Base-by-base conservation (phyloP, 2,888 invertebrate genomes). In the Desoria tigrina region DNA sequence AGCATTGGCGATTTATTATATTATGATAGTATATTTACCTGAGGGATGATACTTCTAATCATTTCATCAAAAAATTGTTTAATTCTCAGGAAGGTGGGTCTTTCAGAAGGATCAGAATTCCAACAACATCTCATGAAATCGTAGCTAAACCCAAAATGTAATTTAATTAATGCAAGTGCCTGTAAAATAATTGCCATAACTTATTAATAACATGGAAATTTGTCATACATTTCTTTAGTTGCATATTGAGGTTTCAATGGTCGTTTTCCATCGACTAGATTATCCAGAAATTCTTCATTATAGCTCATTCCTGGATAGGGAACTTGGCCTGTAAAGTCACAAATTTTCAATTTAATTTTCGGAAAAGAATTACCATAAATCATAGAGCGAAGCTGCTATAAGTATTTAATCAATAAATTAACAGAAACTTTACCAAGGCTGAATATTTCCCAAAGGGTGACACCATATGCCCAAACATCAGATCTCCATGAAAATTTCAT, bases 211-310 rank as follows among this genome's bases (percentile, higher is more conserved):
- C n/a, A n/a, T n/a, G n/a, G n/a, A n/a, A n/a, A n/a, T n/a, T n/a
- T n/a, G n/a, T n/a, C n/a, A 32, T 59, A 69, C 66, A 66, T 28
- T 11, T 59, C 39, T 2, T 56, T 62, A 0, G 64, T 45, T 1
- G 65, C 70, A 50, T 63, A 42, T 37, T 27, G 24, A 11, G 70
- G 70, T 16, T 51, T 55, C 11, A 32, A 32, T 2, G 63, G 67
- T 21, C 70, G 23, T n/a, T 45, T 56, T 42, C 70, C 70, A 3
- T 21, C n/a, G 1, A 56, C 32, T 11, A 70, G 53, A 24, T 53
- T 28, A 16, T 28, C 58, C 4, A 70, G 16, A 55, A 70, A 70
- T 24, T 70, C 67, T 27, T 66, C 67, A 49, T 67, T 65, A 26
- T 63, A 70, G 0, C 51, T 53, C 27, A 42, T 28, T 6, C 57